Conservation (phyloP, 2,113 vertebrate species). For the Centropus unirufus region DNA sequence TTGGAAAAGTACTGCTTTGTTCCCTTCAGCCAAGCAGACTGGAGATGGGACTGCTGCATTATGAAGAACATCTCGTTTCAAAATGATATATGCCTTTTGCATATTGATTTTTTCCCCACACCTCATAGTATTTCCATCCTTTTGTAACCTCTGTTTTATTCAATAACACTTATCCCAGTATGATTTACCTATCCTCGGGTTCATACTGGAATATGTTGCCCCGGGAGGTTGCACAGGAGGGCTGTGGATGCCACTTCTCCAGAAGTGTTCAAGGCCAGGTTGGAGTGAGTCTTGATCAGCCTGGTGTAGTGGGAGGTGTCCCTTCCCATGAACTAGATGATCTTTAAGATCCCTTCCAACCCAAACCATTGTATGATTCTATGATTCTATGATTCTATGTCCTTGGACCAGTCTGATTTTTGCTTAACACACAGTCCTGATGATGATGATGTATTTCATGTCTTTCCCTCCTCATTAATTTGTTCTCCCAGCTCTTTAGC, state of each 20-base stretch:
- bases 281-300: too few species aligned
- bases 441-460: neutral
- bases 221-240: too few species aligned
- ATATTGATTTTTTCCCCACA: neutral
- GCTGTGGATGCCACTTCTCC: too few species aligned
- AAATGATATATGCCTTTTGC: neutral
- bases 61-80: neutral
- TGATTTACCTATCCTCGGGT: neutral
- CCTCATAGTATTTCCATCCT: neutral
- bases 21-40: neutral
- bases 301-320: too few species aligned
- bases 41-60: neutral
- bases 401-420: neutral
- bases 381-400: too few species aligned
- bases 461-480: neutral
- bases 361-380: too few species aligned
- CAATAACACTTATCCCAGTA: neutral
- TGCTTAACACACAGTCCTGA: neutral
- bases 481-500: neutral
- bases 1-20: slow-evolving; percentile 1
- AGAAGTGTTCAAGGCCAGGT: too few species aligned
- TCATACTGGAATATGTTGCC: neutral
- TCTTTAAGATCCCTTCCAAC: too few species aligned
- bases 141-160: neutral
- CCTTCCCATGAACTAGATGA: too few species aligned